These are phyloP conservation scores for Euplexia lucipara DNA, from an alignment of 2,888 invertebrate genomes.

Conservation along the genomic window DNA sequence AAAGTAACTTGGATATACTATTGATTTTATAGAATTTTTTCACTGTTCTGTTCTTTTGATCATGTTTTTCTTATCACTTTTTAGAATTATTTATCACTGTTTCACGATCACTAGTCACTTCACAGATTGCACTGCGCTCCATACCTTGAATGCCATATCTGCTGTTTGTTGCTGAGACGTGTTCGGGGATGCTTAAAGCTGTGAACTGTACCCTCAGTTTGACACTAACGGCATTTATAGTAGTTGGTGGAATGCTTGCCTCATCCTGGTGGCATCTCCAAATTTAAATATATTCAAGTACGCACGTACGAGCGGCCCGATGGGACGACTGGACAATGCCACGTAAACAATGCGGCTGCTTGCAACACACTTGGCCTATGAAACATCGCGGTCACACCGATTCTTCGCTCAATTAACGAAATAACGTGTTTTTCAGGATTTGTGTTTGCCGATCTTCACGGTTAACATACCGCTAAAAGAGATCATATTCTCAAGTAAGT, in stretches of 20 bases:
- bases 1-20: neutral
- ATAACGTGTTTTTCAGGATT: slow-evolving; percentile 73
- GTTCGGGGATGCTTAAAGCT: slow-evolving; percentile 83
- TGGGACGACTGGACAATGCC: slow-evolving; percentile 88
- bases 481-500: slow-evolving; percentile 63
- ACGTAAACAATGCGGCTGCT: slow-evolving; percentile 86
- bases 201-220: slow-evolving; percentile 85
- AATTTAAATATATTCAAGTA: slow-evolving; percentile 91
- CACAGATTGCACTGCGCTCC: slow-evolving; percentile 73
- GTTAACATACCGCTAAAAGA: slow-evolving; percentile 63
- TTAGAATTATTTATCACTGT: slow-evolving; percentile 48
- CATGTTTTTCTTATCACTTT: slow-evolving; percentile 36
- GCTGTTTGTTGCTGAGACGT: slow-evolving; percentile 75
- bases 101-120: slow-evolving; percentile 72
- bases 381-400: slow-evolving; percentile 84
- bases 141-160: slow-evolving; percentile 89
- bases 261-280: slow-evolving; percentile 90
- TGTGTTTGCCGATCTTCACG: slow-evolving; percentile 71
- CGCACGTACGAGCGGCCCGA: slow-evolving; percentile 86
- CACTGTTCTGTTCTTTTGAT: neutral
- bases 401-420: slow-evolving; percentile 76
- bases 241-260: slow-evolving; percentile 81
- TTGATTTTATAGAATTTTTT: neutral
- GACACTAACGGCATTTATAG: slow-evolving; percentile 85
- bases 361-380: slow-evolving; percentile 84